Base-by-base conservation (phyloP, 37 sponge, comb jelly and placozoan species). In the Oscarella lobularis region DNA sequence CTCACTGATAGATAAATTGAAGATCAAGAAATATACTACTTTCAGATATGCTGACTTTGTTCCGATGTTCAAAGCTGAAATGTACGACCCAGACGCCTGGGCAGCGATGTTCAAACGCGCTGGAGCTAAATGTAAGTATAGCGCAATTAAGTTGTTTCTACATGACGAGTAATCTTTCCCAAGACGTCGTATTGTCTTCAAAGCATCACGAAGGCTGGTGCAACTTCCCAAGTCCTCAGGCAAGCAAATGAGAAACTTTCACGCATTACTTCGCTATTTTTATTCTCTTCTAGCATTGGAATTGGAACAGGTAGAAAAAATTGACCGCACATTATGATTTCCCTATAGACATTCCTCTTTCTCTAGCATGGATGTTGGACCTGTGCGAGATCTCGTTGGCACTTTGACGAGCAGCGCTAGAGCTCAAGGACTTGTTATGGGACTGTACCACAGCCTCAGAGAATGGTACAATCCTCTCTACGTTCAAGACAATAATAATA, bases 181-280 rank as follows among this genome's bases (percentile, higher is more conserved):
- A 41, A 87, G 84, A 90, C 79, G 85, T 90, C 35, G 85, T 87
- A 33, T 36, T 90, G 77, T 87, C 85, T 2, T 77, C 88, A 38
- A 90, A 90, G 39, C 91, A 90, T 66, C 91, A 90, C 74, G 87
- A 86, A 40, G 91, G 91, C 39, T 90, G 86, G 83, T 83, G 83
- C 41, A 89, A 89, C 81, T 89, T 85, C 66, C 80, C 76, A 0
- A 80, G 77, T 67, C 29, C 71, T 20, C 71, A 68, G 33, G 60
- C 20, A 48, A n/a, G n/a, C 60, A n/a, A n/a, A n/a, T n/a, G n/a
- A n/a, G n/a, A n/a, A n/a, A n/a, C n/a, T n/a, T n/a, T n/a, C n/a
- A n/a, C n/a, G n/a, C n/a, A n/a, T n/a, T n/a, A n/a, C n/a, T n/a
- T n/a, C n/a, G n/a, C n/a, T n/a, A n/a, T n/a, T n/a, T n/a, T n/a